phyloP scores from a whole-genome alignment of 2,888 invertebrate genomes.

The Helleia helle region DNA sequence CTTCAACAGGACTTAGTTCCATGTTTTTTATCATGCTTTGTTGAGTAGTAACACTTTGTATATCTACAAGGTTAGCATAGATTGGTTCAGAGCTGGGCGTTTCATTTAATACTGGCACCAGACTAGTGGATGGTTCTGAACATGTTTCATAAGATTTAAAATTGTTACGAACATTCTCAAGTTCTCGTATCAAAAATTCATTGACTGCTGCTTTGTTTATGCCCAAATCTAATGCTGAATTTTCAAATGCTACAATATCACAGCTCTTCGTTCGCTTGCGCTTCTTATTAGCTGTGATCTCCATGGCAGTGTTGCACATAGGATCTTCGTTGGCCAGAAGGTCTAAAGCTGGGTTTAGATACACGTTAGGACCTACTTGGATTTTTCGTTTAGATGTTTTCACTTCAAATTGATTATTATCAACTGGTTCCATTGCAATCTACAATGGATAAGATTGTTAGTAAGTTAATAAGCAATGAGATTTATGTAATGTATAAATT shows the following conservation, averaged over 20 bases:
- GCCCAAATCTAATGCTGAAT: constrained; percentile 55
- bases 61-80: constrained; percentile 39
- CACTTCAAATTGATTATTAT: constrained; percentile 66
- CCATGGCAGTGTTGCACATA: constrained; percentile 67
- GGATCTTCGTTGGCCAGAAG: constrained; percentile 60
- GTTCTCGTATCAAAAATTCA: constrained; percentile 48
- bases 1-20: not conserved
- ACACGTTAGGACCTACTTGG: constrained; percentile 44
- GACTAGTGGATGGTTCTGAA: constrained; percentile 15
- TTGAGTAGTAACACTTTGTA: constrained; percentile 9
- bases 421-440: constrained; percentile 42
- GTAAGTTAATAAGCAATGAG: no score
- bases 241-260: constrained; percentile 54
- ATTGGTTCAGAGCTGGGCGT: constrained; percentile 33
- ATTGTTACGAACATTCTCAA: constrained; percentile 57
- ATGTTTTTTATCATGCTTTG: constrained; percentile 14
- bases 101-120: not conserved
- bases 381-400: constrained; percentile 55
- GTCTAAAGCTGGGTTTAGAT: constrained; percentile 61
- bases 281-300: constrained; percentile 55
- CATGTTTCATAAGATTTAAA: constrained; percentile 27
- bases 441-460: no score
- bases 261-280: constrained; percentile 52
- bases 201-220: constrained; percentile 47
- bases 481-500: no score